Conservation (phyloP, 2,888 invertebrate species). For the Sthenelais limicola region DNA sequence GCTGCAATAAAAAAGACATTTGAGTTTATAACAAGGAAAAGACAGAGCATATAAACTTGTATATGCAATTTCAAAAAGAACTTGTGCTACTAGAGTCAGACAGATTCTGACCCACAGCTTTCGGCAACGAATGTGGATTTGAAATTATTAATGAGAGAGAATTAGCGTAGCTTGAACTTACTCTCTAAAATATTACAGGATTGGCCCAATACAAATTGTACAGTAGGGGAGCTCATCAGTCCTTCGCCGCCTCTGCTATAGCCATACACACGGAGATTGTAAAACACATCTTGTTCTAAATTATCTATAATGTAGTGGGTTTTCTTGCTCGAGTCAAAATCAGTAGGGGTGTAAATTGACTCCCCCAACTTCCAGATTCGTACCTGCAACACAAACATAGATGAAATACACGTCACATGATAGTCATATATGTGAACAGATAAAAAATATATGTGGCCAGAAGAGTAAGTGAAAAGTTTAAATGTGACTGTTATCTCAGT, state of each 20-base stretch:
- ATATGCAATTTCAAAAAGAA: too few species aligned
- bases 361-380: constrained; percentile 96
- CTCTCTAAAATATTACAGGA: constrained; percentile 25
- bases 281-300: constrained; percentile 86
- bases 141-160: too few species aligned
- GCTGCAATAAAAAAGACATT: constrained; percentile 6
- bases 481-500: too few species aligned
- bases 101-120: too few species aligned
- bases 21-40: too few species aligned
- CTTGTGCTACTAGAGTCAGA: too few species aligned
- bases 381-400: constrained; percentile 78
- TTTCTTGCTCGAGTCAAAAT: constrained; percentile 79
- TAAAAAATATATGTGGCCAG: too few species aligned
- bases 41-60: too few species aligned
- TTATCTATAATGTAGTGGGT: constrained; percentile 83
- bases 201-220: constrained; percentile 52
- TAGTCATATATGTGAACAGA: too few species aligned
- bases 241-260: constrained; percentile 97
- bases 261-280: constrained; percentile 91
- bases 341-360: constrained; percentile 92
- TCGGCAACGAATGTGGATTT: too few species aligned
- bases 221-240: constrained; percentile 90
- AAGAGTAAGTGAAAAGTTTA: too few species aligned
- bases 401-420: not conserved
- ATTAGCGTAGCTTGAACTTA: too few species aligned